These are phyloP conservation scores for Erebia palarica DNA, from an alignment of 2,888 invertebrate genomes.

Conservation along the genomic window DNA sequence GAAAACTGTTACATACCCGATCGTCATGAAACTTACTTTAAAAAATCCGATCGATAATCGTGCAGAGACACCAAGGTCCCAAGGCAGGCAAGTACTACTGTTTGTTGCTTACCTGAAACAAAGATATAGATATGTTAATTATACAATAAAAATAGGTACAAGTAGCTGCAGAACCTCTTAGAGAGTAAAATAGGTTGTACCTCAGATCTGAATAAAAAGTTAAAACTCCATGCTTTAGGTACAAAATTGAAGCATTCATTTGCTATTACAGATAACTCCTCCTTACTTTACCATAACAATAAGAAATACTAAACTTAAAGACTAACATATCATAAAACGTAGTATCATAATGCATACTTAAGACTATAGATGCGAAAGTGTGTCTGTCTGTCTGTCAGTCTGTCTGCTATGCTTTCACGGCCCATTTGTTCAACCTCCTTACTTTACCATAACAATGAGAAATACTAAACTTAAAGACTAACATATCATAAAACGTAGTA, in stretches of 20 bases:
- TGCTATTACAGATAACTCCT: neutral
- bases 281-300: neutral
- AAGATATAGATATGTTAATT: neutral
- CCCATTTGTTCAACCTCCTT: too few species aligned
- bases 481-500: too few species aligned
- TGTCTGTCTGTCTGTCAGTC: too few species aligned
- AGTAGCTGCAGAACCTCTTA: neutral
- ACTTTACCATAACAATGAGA: too few species aligned
- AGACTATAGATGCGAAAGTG: too few species aligned
- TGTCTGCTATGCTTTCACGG: too few species aligned
- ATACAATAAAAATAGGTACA: neutral
- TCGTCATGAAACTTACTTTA: too few species aligned
- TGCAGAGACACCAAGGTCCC: neutral
- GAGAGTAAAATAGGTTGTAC: neutral
- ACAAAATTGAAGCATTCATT: neutral
- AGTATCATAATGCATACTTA: too few species aligned
- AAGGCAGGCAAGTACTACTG: neutral
- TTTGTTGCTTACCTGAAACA: slow-evolving; percentile 9
- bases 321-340: too few species aligned
- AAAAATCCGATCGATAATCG: neutral
- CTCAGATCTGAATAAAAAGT: neutral
- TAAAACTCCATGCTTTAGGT: neutral
- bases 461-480: too few species aligned
- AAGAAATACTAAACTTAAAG: too few species aligned
- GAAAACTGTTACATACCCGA: too few species aligned